Percentiles rank a stretch among this genome's conserved stretches.
Conservation (phyloP, 2,888 invertebrate species). For the Crocallis elinguaria region DNA sequence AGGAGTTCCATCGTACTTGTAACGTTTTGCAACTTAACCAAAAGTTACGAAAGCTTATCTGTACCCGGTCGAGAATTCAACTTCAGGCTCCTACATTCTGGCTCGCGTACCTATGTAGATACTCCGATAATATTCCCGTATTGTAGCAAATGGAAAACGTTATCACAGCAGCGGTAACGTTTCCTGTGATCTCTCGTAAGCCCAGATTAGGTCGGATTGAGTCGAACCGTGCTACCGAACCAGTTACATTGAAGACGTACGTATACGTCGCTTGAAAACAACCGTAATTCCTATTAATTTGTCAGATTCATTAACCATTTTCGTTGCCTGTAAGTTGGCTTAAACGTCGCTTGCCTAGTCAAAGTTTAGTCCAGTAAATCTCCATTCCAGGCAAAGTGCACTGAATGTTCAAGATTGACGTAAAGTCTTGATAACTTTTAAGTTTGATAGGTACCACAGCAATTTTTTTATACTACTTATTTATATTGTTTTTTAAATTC, state of each 20-base stretch:
- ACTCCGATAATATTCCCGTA: constrained; percentile 36
- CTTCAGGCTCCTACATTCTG: constrained; percentile 18
- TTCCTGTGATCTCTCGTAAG: constrained; percentile 72
- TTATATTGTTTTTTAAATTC: no score
- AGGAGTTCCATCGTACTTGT: background rate
- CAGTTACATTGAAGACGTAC: constrained; percentile 55
- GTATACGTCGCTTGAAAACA: constrained; percentile 45
- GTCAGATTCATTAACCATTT: constrained; percentile 43
- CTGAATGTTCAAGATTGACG: no score
- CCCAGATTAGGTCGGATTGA: constrained; percentile 74
- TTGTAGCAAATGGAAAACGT: constrained; percentile 62
- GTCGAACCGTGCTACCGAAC: constrained; percentile 54
- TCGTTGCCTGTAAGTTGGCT: constrained; percentile 19
- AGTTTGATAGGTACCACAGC: no score
- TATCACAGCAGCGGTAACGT: constrained; percentile 67
- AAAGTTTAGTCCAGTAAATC: background rate
- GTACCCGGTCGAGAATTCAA: constrained; percentile 19
- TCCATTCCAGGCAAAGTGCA: background rate
- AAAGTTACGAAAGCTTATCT: constrained; percentile 19
- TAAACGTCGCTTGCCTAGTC: background rate
- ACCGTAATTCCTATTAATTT: constrained; percentile 51
- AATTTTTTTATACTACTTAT: no score
- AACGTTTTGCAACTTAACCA: constrained; percentile 10
- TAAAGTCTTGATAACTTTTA: no score
- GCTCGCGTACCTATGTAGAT: constrained; percentile 34